Conservation (phyloP, 2,797 vertebrate species). For the Tachyglossus aculeatus region DNA sequence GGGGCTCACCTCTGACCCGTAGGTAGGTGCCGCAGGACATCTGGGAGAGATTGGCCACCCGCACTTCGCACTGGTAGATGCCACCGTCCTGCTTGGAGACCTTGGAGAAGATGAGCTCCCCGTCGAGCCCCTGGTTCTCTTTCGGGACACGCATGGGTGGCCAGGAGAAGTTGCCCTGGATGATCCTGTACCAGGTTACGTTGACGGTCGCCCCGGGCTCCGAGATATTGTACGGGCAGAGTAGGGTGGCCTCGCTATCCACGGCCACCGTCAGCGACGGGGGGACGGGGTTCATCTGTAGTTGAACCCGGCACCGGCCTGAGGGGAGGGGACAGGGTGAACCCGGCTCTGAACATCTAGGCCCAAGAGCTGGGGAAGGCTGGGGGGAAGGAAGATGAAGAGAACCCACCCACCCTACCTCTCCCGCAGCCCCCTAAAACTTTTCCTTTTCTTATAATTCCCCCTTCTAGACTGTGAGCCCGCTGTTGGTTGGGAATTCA, state of each 20-base stretch:
- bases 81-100: slow-evolving; percentile 31
- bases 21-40: slow-evolving; percentile 70
- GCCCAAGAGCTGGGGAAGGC: too few relatives aligned
- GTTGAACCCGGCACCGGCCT: slow-evolving; percentile 11
- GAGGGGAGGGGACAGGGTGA: neutral
- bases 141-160: accelerated
- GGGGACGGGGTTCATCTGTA: neutral
- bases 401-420: neutral
- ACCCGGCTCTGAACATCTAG: neutral
- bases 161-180: neutral
- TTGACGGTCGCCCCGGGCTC: accelerated
- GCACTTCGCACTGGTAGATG: slow-evolving; percentile 53
- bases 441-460: too few relatives aligned
- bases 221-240: neutral
- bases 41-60: accelerated
- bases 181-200: slow-evolving; percentile 26
- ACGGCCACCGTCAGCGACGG: neutral
- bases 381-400: neutral
- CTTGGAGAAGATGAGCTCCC: neutral
- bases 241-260: neutral
- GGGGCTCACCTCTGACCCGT: slow-evolving; percentile 57
- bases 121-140: accelerated
- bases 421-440: too few relatives aligned
- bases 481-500: too few relatives aligned
- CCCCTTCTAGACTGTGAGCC: too few relatives aligned